Percentiles rank a stretch among this genome's conserved stretches.
These are phyloP conservation scores for Porites evermanni DNA, from an alignment of 92 coral and sea anemone genomes.

Conservation along the genomic window DNA sequence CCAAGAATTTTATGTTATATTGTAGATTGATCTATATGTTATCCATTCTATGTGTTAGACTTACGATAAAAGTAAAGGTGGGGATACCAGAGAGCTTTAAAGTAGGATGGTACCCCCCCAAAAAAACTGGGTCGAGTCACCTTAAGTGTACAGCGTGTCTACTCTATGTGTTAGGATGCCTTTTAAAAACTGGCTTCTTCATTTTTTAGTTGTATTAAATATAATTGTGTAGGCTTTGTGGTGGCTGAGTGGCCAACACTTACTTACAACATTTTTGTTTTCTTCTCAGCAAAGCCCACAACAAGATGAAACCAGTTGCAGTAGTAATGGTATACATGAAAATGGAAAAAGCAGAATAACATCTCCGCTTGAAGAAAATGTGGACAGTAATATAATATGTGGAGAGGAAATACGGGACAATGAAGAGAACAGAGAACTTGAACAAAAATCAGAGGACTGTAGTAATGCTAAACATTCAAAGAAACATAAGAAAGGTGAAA, in stretches of 20 bases:
- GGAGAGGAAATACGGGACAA: conserved; percentile 27
- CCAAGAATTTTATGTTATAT: too few species aligned
- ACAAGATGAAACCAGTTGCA: neutral
- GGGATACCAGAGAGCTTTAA: too few species aligned
- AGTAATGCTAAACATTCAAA: conserved; percentile 7
- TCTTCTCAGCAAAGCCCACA: conserved; percentile 5
- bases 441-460: neutral
- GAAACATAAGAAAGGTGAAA: conserved; percentile 22
- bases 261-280: neutral
- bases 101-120: too few species aligned
- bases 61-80: too few species aligned
- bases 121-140: too few species aligned
- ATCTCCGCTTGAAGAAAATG: neutral
- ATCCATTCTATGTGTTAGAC: too few species aligned
- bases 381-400: neutral
- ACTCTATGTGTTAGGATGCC: too few species aligned
- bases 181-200: too few species aligned
- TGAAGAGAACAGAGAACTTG: conserved; percentile 20
- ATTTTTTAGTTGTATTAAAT: too few species aligned
- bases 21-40: too few species aligned
- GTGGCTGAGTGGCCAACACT: neutral
- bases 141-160: too few species aligned
- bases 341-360: conserved; percentile 2
- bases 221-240: neutral
- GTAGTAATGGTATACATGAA: conserved; percentile 14